phyloP scores from a whole-genome alignment of 2,797 vertebrate species.

The Prionace glauca region DNA sequence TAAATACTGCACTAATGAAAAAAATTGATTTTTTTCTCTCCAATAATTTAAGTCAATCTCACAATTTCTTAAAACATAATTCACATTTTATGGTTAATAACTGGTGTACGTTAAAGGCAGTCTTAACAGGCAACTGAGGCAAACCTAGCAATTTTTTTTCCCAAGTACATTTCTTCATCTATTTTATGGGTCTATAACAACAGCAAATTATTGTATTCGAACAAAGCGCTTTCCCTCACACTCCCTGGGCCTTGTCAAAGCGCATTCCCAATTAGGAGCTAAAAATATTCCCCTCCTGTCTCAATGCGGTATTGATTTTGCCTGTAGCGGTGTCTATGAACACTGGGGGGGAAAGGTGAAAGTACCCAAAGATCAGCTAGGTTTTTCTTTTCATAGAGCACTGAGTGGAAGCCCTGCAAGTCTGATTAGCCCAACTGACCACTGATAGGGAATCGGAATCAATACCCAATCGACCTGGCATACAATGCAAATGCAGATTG shows the following conservation, averaged over 20 bases:
- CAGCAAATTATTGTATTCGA: slow-evolving; percentile 6
- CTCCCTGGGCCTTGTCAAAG: slow-evolving; percentile 68
- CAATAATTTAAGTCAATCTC: slow-evolving; percentile 31
- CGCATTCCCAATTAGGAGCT: slow-evolving; percentile 71
- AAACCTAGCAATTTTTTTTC: not conserved
- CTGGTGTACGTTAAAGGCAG: not conserved
- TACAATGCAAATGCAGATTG: slow-evolving; percentile 44
- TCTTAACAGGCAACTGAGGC: not conserved
- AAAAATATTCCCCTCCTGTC: slow-evolving; percentile 80
- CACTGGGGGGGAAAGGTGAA: slow-evolving; percentile 45
- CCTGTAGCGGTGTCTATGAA: slow-evolving; percentile 73
- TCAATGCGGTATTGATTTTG: slow-evolving; percentile 73
- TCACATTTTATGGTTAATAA: slow-evolving; percentile 29
- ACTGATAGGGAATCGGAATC: slow-evolving; percentile 51
- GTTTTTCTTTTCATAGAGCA: slow-evolving; percentile 47
- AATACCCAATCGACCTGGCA: slow-evolving; percentile 51
- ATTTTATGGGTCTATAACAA: not conserved
- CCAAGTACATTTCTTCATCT: not conserved
- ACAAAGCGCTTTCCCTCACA: slow-evolving; percentile 39
- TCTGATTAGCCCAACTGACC: slow-evolving; percentile 49
- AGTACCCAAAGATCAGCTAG: slow-evolving; percentile 34
- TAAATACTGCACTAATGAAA: slow-evolving; percentile 32
- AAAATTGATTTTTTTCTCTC: slow-evolving; percentile 19
- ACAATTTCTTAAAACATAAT: slow-evolving; percentile 34
- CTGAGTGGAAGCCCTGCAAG: slow-evolving; percentile 43